Conservation (phyloP, 1,140 invertebrate genomes). For the Bombus waltoni region DNA sequence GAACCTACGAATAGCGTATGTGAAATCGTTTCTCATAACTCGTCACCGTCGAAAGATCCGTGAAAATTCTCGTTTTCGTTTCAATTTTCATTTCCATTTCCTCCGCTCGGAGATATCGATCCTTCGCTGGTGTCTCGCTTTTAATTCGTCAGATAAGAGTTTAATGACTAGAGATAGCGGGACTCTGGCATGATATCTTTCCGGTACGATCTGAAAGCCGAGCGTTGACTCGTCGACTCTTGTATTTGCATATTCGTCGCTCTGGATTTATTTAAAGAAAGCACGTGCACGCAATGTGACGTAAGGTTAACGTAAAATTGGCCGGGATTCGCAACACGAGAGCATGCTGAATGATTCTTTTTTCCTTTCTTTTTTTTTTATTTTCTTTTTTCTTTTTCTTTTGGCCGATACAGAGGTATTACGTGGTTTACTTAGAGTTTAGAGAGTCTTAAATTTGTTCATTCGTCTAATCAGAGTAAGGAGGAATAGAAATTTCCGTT, state of each 20-base stretch:
- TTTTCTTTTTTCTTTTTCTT: background rate
- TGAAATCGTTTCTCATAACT: background rate
- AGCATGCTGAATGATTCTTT: background rate
- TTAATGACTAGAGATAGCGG: conserved; percentile 40
- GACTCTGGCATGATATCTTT: conserved; percentile 18
- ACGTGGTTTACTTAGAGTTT: background rate
- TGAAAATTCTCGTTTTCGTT: background rate
- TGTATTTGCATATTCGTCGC: conserved; percentile 37
- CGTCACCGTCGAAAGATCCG: too few relatives aligned
- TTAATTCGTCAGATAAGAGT: conserved; percentile 41
- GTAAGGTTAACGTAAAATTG: conserved; percentile 16
- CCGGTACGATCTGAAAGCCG: conserved; percentile 13
- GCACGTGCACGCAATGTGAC: conserved; percentile 12
- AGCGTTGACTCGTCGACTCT: conserved; percentile 11
- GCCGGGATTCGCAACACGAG: background rate
- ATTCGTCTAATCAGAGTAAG: background rate
- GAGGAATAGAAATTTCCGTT: background rate
- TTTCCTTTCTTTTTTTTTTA: background rate
- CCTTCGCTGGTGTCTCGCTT: background rate
- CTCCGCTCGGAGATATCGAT: background rate
- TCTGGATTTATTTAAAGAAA: conserved; percentile 7
- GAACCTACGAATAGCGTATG: too few relatives aligned
- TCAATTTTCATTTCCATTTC: background rate
- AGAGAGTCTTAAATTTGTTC: background rate
- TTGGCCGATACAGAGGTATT: background rate